phyloP scores from a whole-genome alignment of 2,113 vertebrate genomes.

The Chionis minor region DNA sequence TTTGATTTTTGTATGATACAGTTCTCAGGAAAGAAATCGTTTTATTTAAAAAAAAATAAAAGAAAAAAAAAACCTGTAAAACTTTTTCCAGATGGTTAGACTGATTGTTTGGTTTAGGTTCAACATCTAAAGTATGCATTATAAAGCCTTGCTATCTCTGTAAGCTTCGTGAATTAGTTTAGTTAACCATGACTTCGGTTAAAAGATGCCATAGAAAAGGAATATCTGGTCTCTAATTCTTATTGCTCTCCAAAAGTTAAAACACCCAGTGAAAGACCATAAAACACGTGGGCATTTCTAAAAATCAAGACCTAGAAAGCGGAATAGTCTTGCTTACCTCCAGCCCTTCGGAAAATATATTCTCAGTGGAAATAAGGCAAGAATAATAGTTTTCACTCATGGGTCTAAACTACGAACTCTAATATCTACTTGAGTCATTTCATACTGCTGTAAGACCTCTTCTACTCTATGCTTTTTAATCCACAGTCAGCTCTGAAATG shows the following conservation, averaged over 20 bases:
- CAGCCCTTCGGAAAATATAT: not conserved
- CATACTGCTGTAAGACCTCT: not conserved
- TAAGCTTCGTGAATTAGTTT: not conserved
- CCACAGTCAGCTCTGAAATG: not conserved
- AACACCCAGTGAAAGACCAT: not conserved
- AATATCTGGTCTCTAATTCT: not conserved
- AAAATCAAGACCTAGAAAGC: not conserved
- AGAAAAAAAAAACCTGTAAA: not conserved
- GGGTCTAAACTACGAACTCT: not conserved
- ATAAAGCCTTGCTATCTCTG: not conserved
- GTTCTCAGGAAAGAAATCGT: not conserved
- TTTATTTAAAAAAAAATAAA: not conserved
- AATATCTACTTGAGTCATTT: not conserved
- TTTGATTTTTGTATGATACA: not conserved
- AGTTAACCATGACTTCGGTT: not conserved
- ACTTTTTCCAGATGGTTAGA: not conserved
- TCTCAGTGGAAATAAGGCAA: not conserved
- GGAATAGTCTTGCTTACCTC: not conserved
- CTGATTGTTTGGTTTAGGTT: not conserved
- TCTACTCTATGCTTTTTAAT: not conserved
- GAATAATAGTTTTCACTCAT: not conserved
- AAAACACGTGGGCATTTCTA: not conserved
- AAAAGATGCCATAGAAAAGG: not conserved
- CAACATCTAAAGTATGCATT: not conserved
- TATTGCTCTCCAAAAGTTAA: not conserved